phyloP scores from a whole-genome alignment of 2,797 vertebrate species.

The Sebastiscus albofasciatus region DNA sequence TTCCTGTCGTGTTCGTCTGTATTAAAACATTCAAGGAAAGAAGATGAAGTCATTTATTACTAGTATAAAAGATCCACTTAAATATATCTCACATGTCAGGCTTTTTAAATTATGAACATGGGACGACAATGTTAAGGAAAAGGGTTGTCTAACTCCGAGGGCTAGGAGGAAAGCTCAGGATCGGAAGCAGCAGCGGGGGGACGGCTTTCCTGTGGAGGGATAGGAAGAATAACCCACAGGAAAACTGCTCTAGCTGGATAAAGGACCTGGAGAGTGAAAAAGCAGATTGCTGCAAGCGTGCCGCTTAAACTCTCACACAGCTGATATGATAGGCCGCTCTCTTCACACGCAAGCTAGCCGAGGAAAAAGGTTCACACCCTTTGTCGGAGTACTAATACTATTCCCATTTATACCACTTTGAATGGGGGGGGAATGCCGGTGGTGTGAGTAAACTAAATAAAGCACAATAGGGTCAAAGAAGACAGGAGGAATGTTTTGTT shows the following conservation, averaged over 20 bases:
- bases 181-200: conserved; percentile 79
- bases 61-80: background rate
- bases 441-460: conserved; percentile 42
- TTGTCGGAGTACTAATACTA: conserved; percentile 20
- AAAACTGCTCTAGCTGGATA: conserved; percentile 81
- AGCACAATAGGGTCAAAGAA: conserved; percentile 53
- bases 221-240: conserved; percentile 82
- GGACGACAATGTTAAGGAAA: conserved; percentile 68
- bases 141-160: conserved; percentile 58
- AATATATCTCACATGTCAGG: background rate
- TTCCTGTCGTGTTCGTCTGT: background rate
- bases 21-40: background rate
- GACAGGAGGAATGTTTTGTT: conserved; percentile 21
- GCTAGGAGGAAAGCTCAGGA: conserved; percentile 73
- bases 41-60: background rate
- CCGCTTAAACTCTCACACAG: conserved; percentile 64
- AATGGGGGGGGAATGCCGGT: conserved; percentile 54
- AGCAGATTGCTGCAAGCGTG: conserved; percentile 74
- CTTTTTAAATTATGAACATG: conserved; percentile 66
- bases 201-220: conserved; percentile 82
- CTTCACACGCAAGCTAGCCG: conserved; percentile 74
- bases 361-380: conserved; percentile 52
- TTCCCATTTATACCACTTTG: conserved; percentile 13
- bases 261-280: conserved; percentile 77
- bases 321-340: conserved; percentile 70